These are phyloP conservation scores for Idaea straminata DNA, from an alignment of 2,888 invertebrate genomes.

Conservation along the genomic window DNA sequence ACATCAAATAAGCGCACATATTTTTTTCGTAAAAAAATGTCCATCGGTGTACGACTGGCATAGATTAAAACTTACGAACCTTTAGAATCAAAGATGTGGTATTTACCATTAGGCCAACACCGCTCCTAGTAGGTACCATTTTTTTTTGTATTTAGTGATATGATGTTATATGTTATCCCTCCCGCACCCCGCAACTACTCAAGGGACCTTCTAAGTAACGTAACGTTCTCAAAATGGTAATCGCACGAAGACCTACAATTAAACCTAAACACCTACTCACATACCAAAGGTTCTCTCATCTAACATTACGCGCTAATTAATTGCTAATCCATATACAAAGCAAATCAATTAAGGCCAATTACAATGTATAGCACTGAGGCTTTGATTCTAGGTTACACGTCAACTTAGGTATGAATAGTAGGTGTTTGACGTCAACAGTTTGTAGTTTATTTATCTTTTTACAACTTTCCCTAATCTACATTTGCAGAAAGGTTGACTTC, in stretches of 20 bases:
- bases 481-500: no score
- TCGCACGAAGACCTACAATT: conserved; percentile 10
- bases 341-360: conserved; percentile 74
- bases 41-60: no score
- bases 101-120: no score
- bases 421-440: neutral
- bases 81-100: no score
- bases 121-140: no score
- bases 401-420: neutral
- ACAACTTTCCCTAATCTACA: no score
- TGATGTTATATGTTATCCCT: no score
- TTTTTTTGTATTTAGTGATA: no score
- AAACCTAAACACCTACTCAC: conserved; percentile 1
- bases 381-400: conserved; percentile 15
- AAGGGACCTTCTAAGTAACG: neutral
- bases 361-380: conserved; percentile 45
- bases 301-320: conserved; percentile 67
- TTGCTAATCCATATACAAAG: conserved; percentile 73
- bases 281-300: conserved; percentile 35
- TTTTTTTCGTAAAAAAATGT: no score
- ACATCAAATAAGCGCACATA: no score
- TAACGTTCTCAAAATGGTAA: conserved; percentile 2
- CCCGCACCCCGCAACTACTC: neutral
- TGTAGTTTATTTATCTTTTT: no score
- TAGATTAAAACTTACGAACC: no score